Percentiles rank a stretch among this genome's conserved stretches.
phyloP scores from a whole-genome alignment of 2,113 vertebrate species.

The Muscicapa adusta region DNA sequence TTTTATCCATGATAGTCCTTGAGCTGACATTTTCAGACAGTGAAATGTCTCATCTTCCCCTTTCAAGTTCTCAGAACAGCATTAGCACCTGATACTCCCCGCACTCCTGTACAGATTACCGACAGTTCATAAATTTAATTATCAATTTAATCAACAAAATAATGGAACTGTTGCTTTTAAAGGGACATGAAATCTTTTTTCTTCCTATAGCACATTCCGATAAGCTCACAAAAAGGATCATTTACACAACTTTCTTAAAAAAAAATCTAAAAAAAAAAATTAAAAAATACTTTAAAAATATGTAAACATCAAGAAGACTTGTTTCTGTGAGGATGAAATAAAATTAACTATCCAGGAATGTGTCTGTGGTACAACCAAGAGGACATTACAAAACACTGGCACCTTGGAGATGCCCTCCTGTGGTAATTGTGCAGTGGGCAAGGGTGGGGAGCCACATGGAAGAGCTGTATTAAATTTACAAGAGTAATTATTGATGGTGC shows the following conservation, averaged over 20 bases:
- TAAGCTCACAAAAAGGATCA: background rate
- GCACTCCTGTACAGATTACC: background rate
- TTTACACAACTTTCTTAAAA: background rate
- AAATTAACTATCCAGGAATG: background rate
- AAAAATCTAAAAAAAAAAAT: background rate
- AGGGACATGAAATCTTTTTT: background rate
- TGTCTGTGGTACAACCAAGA: background rate
- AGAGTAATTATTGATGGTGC: background rate
- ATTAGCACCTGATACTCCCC: background rate
- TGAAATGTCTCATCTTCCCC: background rate
- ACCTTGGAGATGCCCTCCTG: background rate
- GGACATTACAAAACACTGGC: background rate
- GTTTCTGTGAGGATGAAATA: background rate
- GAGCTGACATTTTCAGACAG: background rate
- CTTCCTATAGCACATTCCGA: background rate
- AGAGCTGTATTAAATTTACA: background rate
- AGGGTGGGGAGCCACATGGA: background rate
- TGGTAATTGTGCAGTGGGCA: background rate
- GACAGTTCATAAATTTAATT: background rate
- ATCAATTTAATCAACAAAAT: background rate
- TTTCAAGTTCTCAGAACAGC: background rate
- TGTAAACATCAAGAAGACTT: background rate
- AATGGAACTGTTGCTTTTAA: background rate
- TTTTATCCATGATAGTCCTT: background rate
- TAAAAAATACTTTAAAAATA: background rate